Evolutionary conservation across 1,140 invertebrate genomes (phyloP).

Genomic region (Andricus grossulariae): DNA sequence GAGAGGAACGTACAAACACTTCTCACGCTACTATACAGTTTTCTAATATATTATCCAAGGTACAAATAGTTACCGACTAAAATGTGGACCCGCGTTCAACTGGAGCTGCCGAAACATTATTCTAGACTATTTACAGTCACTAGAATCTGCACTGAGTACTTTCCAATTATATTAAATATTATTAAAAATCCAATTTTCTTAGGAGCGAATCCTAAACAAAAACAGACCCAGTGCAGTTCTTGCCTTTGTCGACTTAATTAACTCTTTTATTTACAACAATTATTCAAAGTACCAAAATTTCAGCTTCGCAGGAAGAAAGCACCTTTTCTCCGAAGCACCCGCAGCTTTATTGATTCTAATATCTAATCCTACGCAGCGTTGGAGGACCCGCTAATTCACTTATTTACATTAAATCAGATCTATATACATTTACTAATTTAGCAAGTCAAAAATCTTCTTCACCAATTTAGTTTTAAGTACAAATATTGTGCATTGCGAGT

Average conservation of each 20-base stretch:
- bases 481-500: neutral
- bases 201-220: too few relatives aligned
- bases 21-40: slow-evolving; percentile 41
- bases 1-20: slow-evolving; percentile 42
- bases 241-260: neutral
- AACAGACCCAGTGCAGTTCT: slow-evolving; percentile 27
- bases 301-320: slow-evolving; percentile 36
- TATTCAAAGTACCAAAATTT: neutral
- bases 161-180: slow-evolving; percentile 9
- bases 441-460: neutral
- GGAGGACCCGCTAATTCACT: neutral
- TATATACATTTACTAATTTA: neutral
- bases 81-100: slow-evolving; percentile 47
- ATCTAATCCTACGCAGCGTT: slow-evolving; percentile 4
- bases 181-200: neutral
- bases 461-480: too few relatives aligned
- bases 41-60: slow-evolving; percentile 51
- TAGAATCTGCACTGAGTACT: slow-evolving; percentile 33
- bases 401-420: neutral
- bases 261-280: slow-evolving; percentile 16
- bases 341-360: slow-evolving; percentile 25
- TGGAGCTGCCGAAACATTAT: slow-evolving; percentile 41
- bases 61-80: slow-evolving; percentile 55
- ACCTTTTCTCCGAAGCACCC: slow-evolving; percentile 36
- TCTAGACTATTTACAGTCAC: slow-evolving; percentile 52